A percentile compares a stretch with the other conserved stretches of the same genome.
Evolutionary conservation across 2,113 vertebrate genomes (phyloP).

Genomic region (Desmodus rotundus): DNA sequence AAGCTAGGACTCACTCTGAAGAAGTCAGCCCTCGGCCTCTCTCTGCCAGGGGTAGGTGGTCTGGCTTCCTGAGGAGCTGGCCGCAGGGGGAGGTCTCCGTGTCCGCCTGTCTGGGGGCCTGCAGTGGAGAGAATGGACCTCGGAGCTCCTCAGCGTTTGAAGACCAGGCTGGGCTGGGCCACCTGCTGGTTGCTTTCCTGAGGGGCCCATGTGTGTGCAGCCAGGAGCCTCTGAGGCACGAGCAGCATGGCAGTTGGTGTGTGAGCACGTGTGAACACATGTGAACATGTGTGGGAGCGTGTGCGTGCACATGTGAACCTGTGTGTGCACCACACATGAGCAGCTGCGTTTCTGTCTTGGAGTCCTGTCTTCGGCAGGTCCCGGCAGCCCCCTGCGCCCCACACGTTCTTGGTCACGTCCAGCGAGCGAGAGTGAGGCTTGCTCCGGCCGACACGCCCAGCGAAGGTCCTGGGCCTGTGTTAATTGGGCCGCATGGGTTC

Average conservation of each 20-base stretch:
- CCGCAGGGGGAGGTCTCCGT: background rate
- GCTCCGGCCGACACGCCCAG: background rate
- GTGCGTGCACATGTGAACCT: rapidly evolving
- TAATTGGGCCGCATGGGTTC: background rate
- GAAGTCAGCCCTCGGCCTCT: background rate
- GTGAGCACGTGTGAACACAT: rapidly evolving
- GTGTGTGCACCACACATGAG: background rate
- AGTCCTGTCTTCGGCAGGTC: background rate
- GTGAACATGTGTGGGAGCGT: too few species aligned
- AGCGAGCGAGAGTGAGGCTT: background rate
- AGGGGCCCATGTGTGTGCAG: rapidly evolving
- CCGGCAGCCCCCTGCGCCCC: background rate
- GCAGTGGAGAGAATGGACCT: background rate
- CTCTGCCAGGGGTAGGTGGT: rapidly evolving
- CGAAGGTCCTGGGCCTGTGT: rapidly evolving
- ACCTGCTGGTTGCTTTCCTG: background rate
- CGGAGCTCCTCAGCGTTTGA: background rate
- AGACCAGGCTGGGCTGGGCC: background rate
- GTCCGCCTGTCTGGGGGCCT: background rate
- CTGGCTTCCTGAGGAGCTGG: background rate
- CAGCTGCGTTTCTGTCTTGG: background rate
- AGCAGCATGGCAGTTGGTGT: background rate
- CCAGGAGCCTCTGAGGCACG: background rate
- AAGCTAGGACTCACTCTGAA: background rate
- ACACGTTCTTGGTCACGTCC: background rate